These are phyloP conservation scores for Parapsyche elsis DNA, from an alignment of 1,140 invertebrate species.

Conservation along the genomic window DNA sequence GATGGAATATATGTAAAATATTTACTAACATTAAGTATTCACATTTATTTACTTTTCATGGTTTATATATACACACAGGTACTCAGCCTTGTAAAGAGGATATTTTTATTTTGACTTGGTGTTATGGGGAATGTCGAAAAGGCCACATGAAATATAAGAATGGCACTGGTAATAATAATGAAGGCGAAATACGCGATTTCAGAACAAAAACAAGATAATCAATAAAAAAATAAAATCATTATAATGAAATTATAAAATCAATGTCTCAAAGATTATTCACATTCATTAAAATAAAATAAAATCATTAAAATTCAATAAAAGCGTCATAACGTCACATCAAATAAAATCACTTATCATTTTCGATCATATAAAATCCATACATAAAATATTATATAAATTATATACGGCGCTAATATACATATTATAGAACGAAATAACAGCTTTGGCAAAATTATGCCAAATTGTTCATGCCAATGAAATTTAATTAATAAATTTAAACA, in stretches of 20 bases:
- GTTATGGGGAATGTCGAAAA: conserved; percentile 55
- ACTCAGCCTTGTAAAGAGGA: conserved; percentile 55
- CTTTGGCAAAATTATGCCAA: too few relatives aligned
- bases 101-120: conserved; percentile 46
- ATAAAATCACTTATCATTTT: too few relatives aligned
- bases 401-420: too few relatives aligned
- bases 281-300: conserved; percentile 16
- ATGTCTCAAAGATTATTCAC: conserved; percentile 9
- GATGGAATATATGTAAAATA: not conserved
- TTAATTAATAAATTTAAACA: conserved; percentile 8
- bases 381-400: too few relatives aligned
- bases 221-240: conserved; percentile 18
- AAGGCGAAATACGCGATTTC: not conserved
- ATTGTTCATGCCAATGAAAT: too few relatives aligned
- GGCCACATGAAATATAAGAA: conserved; percentile 52
- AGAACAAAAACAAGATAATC: not conserved
- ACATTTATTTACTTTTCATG: conserved; percentile 30
- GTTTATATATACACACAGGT: conserved; percentile 51
- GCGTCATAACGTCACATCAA: not conserved
- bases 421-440: too few relatives aligned
- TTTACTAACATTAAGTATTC: conserved; percentile 27
- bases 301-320: conserved; percentile 15
- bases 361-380: too few relatives aligned
- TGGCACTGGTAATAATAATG: conserved; percentile 42
- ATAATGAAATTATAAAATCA: conserved; percentile 28